Percentiles rank a stretch among this genome's conserved stretches.
Conservation (phyloP, 2,888 invertebrate genomes). For the Acleris cristana region DNA sequence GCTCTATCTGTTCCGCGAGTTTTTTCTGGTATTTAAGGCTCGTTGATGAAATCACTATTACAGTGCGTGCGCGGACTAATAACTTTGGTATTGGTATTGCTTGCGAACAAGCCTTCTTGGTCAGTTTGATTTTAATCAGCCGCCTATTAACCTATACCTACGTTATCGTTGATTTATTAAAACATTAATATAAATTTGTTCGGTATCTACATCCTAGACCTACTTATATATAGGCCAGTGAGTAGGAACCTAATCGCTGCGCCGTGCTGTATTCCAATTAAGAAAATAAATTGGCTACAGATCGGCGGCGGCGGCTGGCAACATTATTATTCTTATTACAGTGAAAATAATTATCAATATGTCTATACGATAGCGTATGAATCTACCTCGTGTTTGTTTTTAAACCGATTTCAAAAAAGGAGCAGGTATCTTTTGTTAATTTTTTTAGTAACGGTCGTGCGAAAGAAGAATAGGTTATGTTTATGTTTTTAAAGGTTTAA, state of each 20-base stretch:
- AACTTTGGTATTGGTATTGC: neutral
- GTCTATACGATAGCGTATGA: conserved; percentile 1
- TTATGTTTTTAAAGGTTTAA: neutral
- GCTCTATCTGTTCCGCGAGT: conserved; percentile 4
- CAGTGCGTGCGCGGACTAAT: neutral
- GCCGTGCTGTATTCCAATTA: conserved; percentile 26
- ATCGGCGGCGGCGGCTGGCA: conserved; percentile 19
- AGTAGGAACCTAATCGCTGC: conserved; percentile 20
- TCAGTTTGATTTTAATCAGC: conserved; percentile 5
- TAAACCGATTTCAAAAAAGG: neutral
- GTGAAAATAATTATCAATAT: conserved; percentile 18
- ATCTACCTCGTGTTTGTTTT: neutral
- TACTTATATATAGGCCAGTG: conserved; percentile 31
- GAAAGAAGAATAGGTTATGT: too few species aligned
- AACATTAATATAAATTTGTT: conserved; percentile 22
- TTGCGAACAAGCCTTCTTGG: neutral
- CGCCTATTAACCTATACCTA: neutral
- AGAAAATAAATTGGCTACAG: conserved; percentile 34
- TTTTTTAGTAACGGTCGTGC: too few species aligned
- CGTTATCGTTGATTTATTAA: conserved; percentile 10
- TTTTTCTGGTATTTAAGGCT: neutral
- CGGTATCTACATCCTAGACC: conserved; percentile 31
- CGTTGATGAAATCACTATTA: too few species aligned
- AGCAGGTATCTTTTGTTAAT: too few species aligned
- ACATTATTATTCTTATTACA: conserved; percentile 23